Base-by-base conservation (phyloP, 2,113 vertebrate species). In the Hippocampus mohnikei region DNA sequence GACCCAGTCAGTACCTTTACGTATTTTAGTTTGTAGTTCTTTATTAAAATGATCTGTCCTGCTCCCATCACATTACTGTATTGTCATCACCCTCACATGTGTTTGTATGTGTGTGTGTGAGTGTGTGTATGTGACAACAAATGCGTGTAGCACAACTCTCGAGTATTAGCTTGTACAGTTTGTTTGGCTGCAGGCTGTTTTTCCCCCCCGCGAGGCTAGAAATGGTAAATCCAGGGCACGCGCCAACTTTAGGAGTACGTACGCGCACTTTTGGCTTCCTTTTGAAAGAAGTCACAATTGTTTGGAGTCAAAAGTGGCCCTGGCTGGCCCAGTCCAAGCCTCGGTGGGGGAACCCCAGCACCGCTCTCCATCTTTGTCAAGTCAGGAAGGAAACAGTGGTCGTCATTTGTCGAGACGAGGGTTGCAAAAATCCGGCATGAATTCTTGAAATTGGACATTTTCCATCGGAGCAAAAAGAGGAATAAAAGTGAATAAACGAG, bases 41-140 rank as follows among this genome's bases (percentile, higher is more conserved):
- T 87, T 92, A 92, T 82, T 90, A 93, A 93, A 93, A 90, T 88
- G 80, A 77, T 90, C 85, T 78, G 75, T 88, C 88, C 83, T 88
- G 83, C 85, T 89, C 72, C 72, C 88, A 89, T 90, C 88, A 82
- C 88, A 85, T 71, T 90, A 20, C 18, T 50, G 48, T 44, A 87
- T 87, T 84, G 88, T 90, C 86, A 83, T 74, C 44, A 63, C 70
- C 84, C 73, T 75, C 79, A 87, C 74, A 50, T 77, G 56, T 66
- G 0, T 73, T 25, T 77, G 63, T 75, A 18, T 46, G 23, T 67
- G 25, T 41, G 40, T 37, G 27, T 76, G 62, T 75, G 21, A 29
- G 23, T 71, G 68, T 74, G 41, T 29, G 20, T 50, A 23, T 71
- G 27, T 65, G 29, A 44, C 42, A 44, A 44, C 42, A 37, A 6